Base-by-base conservation (phyloP, 1,140 invertebrate species). In the Neotoxoptera formosana region DNA sequence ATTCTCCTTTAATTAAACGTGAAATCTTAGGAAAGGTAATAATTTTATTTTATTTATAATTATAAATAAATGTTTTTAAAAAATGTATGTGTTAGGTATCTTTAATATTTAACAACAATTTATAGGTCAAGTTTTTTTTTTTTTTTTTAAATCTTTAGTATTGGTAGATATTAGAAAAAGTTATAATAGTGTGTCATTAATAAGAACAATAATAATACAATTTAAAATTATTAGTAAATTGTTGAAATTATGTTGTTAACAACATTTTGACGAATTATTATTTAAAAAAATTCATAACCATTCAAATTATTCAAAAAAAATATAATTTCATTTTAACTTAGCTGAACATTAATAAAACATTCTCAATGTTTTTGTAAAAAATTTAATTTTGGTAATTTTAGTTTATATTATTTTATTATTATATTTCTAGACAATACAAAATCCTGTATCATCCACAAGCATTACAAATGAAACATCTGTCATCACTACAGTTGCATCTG, bases 381-480 rank as follows among this genome's bases (percentile, higher is more conserved):
- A 11, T n/a, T 17, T 23, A 17, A 76, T 76, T n/a, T 60, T 56
- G 7, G 53, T 56, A 23, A 60, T 9, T 60, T 76, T 11, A 20
- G n/a, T 76, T 17, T 17, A 76, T 76, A 76, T 89, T 89, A 89
- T 51, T 0, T 56, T 90, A 41, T n/a, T 20, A 21, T n/a, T 81
- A 83, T 91, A 76, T 93, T 94, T 88, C 91, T 93, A 25, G 94
- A 94, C 87, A 91, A 92, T n/a, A 93, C 94, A 48, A 94, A 93
- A 36, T 94, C 47, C 94, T 94, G 88, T 95, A 94, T 25, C 94
- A 94, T 60, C 95, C 94, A 53, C 94, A 94, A 76, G 91, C 94
- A 60, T 86, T 88, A 51, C 86, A 56, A 81, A 81, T 84, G 83
- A 93, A 45, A 81, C 67, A 30, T 76, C 94, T 94, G 94, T 94